Evolutionary conservation across 2,797 vertebrate genomes (phyloP), one percentile per base, ranked within the genome.

Genomic region (Peromyscus nudipes): DNA sequence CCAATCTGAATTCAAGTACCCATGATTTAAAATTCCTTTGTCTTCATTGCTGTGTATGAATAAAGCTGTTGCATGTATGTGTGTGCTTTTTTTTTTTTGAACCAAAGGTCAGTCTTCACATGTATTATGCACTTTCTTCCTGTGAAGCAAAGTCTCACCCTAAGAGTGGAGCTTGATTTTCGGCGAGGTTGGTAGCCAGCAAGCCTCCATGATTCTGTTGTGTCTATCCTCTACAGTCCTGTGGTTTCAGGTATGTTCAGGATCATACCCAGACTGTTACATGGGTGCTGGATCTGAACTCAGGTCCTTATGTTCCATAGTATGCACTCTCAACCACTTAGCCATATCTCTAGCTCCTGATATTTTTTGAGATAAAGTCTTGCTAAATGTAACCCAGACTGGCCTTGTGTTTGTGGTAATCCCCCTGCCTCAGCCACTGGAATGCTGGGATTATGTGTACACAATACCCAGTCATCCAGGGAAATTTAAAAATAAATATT

Each of bases 401-500:
- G 29, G 31, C 31, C 37, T 83, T 43, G 37, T 40, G 57, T 40
- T 83, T 62, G 23, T 62, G 81, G 25, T 29, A 14, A 62, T 43
- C 37, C 57, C 29, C 25, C 9, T 43, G 81, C 37, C 57, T 64
- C 57, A 64, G 60, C 14, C 57, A 29, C 14, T 64, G 57, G 37
- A 43, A 64, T 83, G 57, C 14, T 64, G 37, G 57, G 8, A 83
- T 62, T 67, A 65, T 4, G 29, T 16, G 16, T 46, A 27, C 12
- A 19, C 4, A 43, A 84, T 43, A 65, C 60, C 40, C 4, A 49
- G 55, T 46, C 69, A 87, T 77, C 34, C 37, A 79, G 62, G 23
- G 37, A 75, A 62, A 52, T 90, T 86, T 73, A 13, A 29, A 93
- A 94, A 87, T 55, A 65, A 29, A 73, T 75, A 49, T 88, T 87